These are phyloP conservation scores for Trachymyrmex septentrionalis DNA, from an alignment of 1,140 invertebrate genomes.

Conservation along the genomic window DNA sequence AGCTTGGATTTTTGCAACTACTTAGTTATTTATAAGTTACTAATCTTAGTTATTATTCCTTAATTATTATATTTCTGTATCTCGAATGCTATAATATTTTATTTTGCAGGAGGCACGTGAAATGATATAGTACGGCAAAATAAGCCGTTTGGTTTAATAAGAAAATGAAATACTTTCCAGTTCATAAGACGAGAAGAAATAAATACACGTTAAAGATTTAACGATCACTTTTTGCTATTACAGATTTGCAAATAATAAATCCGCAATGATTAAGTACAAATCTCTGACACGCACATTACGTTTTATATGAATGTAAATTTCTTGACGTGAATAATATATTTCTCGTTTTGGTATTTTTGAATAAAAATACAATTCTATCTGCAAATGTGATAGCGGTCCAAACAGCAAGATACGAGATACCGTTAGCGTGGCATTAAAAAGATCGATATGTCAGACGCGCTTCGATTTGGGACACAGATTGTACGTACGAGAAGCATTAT, in stretches of 20 bases:
- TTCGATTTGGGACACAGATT: conserved; percentile 30
- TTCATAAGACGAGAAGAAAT: background rate
- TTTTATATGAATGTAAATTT: conserved; percentile 29
- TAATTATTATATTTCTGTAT: background rate
- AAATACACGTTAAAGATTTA: background rate
- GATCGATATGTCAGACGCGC: conserved; percentile 36
- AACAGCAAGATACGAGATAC: conserved; percentile 47
- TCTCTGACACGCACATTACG: background rate
- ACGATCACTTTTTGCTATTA: background rate
- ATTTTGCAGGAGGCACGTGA: conserved; percentile 1
- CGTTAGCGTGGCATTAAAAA: conserved; percentile 63
- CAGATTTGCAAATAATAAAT: conserved; percentile 1
- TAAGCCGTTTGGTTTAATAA: background rate
- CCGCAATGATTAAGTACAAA: background rate
- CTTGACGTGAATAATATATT: conserved; percentile 18
- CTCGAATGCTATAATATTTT: background rate
- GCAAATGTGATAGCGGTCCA: background rate
- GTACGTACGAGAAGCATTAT: conserved; percentile 15
- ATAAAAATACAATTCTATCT: conserved; percentile 61
- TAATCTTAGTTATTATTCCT: too few species aligned
- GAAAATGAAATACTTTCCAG: conserved; percentile 9
- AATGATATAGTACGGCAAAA: background rate
- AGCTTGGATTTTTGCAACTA: background rate
- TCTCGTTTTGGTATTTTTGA: conserved; percentile 3
- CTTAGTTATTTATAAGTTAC: background rate